Base-by-base conservation (phyloP, 2,797 vertebrate genomes). In the Galago senegalensis region DNA sequence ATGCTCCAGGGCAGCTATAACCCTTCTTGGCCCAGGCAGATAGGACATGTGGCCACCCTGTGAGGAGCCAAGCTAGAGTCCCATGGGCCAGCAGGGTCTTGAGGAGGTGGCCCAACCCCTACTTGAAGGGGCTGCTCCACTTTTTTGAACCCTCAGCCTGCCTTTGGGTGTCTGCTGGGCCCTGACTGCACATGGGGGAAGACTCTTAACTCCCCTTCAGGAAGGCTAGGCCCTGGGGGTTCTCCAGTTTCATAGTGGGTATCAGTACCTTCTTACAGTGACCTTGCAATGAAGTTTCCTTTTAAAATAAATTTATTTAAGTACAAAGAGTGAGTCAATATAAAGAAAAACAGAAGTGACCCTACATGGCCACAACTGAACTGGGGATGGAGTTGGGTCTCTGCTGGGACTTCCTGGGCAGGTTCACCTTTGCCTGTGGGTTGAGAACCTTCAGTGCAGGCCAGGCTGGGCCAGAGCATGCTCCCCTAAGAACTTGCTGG, bases 251-350 rank as follows among this genome's bases (percentile, higher is more conserved):
- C 29, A n/a, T 1, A 25, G 1, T 53, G 11, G 9, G 25, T 31
- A 25, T 65, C 12, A 10, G 43, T 60, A n/a, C 58, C 18, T 21
- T 23, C 4, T 7, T 43, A 88, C 7, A n/a, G 37, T 65, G 37
- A 49, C 37, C 20, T 89, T 29, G 58, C 61, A 43, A 46, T 21
- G 65, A 4, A n/a, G 13, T 72, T 13, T 60, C 31, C 61, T 73
- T 92, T 90, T 92, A 97, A 98, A 97, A 95, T 96, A 96, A 84
- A 70, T 97, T 97, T 97, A 97, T 91, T 96, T 69, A 95, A 49
- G 37, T 96, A 95, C 63, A 97, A 97, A 97, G 46, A 69, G 37
- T 20, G 37, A 87, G 37, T 88, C 58, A 37, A 82, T 34, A 80
- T 25, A 77, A 89, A 93, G 93, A 80, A 94, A 89, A 94, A 87